Evolutionary conservation across 2,113 vertebrate species (phyloP), one percentile per base, ranked within the genome.

Genomic region (Mirza zaza): DNA sequence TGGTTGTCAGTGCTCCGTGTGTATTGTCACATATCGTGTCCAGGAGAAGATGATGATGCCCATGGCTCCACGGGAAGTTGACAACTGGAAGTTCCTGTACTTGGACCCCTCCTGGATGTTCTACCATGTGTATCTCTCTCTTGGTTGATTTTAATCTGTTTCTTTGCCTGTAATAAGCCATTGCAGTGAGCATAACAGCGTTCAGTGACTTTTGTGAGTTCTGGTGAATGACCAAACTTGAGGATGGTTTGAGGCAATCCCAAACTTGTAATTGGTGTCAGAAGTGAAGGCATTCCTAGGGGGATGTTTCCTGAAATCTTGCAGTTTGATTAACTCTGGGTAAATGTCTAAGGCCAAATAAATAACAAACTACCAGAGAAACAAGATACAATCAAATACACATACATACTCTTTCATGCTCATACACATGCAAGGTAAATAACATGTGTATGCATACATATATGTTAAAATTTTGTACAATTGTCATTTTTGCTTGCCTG

Each of bases 381-480:
- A 34, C 14, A 65, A 57, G 34, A n/a, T 32, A 63, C 90, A 94
- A 63, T 71, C 8, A 55, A 73, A 76, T 14, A 61, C 2, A 32
- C 3, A 67, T 5, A 82, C 11, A n/a, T 13, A n/a, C 0, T 18
- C 2, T 9, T 10, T 29, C 4, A n/a, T 13, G 17, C 14, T 29
- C 6, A 20, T 63, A 57, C 8, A 87, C 39, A 79, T 1, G n/a
- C 0, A 42, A 67, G 34, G 32, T 84, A 71, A 93, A 91, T 25
- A 63, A 87, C 63, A 92, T 48, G 4, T 71, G 4, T 70, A 27
- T 18, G 10, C 50, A 18, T 20, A 18, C 18, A 7, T 52, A n/a
- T 18, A 36, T n/a, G 1, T 34, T 59, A 68, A 48, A 11, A 15
- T 34, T 84, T 83, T 93, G 21, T 55, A 39, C 2, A 67, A 23